phyloP scores from a whole-genome alignment of 2,888 invertebrate genomes.

The Coelinius sp. region DNA sequence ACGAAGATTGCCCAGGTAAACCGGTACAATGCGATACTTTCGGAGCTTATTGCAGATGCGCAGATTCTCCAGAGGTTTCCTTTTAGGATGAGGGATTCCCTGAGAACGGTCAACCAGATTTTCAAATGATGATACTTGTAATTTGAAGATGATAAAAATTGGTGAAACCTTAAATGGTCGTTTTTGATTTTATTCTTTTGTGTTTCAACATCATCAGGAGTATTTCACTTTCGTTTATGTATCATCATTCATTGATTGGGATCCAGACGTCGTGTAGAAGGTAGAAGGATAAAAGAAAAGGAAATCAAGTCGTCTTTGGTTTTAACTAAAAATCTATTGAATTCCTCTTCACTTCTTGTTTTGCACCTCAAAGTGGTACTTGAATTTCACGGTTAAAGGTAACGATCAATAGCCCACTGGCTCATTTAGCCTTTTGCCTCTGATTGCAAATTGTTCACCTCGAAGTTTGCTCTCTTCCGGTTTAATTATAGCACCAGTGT shows the following conservation, averaged over 20 bases:
- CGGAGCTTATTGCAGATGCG: no score
- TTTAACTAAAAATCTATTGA: background rate
- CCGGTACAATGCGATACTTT: no score
- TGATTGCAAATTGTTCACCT: constrained; percentile 26
- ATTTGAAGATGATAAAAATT: no score
- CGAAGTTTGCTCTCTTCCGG: constrained; percentile 26
- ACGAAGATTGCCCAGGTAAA: no score
- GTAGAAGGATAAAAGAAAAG: background rate
- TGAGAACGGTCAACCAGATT: no score
- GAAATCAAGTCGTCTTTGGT: background rate
- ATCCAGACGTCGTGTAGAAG: background rate
- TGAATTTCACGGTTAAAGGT: constrained; percentile 15
- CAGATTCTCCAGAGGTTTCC: no score
- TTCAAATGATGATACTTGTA: no score
- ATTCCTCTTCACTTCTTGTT: background rate
- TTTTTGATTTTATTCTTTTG: no score
- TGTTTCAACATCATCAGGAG: no score
- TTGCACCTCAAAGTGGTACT: constrained; percentile 4
- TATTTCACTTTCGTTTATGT: background rate
- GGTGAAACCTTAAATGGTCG: no score
- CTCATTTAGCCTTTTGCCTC: constrained; percentile 24
- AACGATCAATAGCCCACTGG: constrained; percentile 10
- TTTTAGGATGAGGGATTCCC: no score
- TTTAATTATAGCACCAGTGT: constrained; percentile 19
- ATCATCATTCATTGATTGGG: background rate